Evolutionary conservation across 2,113 vertebrate genomes (phyloP).

Genomic region (Chaetodon trifascialis): DNA sequence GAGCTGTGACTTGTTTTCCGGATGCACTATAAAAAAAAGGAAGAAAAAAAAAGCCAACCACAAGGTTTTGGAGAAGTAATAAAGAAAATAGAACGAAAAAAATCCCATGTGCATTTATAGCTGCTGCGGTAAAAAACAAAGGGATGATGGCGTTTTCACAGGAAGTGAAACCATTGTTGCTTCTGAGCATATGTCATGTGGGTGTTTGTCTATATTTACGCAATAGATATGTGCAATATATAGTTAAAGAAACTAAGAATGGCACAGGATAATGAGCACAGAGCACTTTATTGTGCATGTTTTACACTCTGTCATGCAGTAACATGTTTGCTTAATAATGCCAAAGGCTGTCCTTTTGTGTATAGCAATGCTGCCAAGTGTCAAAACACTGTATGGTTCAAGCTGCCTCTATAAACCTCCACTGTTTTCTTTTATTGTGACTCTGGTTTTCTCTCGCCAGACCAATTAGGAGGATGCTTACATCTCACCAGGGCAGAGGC

Average conservation of each 20-base stretch:
- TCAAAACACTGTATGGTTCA: slow-evolving; percentile 32
- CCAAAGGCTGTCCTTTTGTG: not conserved
- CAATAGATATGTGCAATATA: too few relatives aligned
- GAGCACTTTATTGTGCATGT: not conserved
- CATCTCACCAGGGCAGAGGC: slow-evolving; percentile 3
- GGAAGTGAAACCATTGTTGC: slow-evolving; percentile 13
- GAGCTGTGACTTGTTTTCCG: not conserved
- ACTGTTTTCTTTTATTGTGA: slow-evolving; percentile 24
- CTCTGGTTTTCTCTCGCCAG: slow-evolving; percentile 18
- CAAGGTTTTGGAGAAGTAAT: slow-evolving; percentile 35
- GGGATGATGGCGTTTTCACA: slow-evolving; percentile 19
- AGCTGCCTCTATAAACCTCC: slow-evolving; percentile 8
- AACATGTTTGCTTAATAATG: not conserved
- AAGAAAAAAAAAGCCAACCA: not conserved
- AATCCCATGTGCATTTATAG: slow-evolving; percentile 20
- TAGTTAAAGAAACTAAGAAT: not conserved
- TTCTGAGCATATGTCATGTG: not conserved
- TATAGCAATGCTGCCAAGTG: slow-evolving; percentile 5
- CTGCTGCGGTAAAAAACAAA: slow-evolving; percentile 21
- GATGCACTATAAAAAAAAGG: slow-evolving; percentile 8
- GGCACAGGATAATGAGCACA: not conserved
- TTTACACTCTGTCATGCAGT: not conserved
- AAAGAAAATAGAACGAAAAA: slow-evolving; percentile 10
- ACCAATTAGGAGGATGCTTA: not conserved
- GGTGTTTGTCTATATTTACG: not conserved